Conservation (phyloP, 2,113 vertebrate species). For the Picathartes gymnocephalus region DNA sequence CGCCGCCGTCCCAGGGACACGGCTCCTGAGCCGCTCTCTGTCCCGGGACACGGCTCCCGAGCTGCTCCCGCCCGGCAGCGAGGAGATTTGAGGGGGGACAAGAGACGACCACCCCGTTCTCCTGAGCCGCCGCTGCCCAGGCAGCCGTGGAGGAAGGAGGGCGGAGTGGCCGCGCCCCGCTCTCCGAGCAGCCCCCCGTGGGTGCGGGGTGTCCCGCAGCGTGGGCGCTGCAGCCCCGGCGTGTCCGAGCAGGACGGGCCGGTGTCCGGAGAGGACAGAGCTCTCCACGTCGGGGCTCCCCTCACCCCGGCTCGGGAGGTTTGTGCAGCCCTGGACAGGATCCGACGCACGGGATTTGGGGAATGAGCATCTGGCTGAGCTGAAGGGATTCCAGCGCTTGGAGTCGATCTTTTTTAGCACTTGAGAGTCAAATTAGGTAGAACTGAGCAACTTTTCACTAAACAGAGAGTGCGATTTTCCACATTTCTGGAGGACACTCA, state of each 20-base stretch:
- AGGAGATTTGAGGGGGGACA: background rate
- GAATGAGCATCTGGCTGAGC: background rate
- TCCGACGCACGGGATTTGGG: background rate
- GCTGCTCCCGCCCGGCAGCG: background rate
- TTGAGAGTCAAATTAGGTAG: background rate
- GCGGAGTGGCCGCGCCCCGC: background rate
- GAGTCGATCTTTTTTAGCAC: background rate
- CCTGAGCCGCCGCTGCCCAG: background rate
- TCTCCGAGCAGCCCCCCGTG: background rate
- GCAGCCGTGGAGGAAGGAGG: background rate
- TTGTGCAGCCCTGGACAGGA: background rate
- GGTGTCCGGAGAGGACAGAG: background rate
- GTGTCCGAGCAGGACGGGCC: background rate
- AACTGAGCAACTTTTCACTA: background rate
- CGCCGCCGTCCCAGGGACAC: too few relatives aligned
- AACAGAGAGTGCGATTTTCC: background rate
- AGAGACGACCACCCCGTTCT: background rate
- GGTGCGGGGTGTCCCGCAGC: background rate
- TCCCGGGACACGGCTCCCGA: background rate
- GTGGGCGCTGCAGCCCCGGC: background rate
- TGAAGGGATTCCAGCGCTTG: background rate
- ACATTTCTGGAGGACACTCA: background rate
- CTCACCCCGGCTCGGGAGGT: fast-evolving
- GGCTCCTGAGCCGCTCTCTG: background rate
- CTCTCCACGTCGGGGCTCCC: background rate